Evolutionary conservation across 1,140 invertebrate genomes (phyloP).

Genomic region (Ostrea edulis): DNA sequence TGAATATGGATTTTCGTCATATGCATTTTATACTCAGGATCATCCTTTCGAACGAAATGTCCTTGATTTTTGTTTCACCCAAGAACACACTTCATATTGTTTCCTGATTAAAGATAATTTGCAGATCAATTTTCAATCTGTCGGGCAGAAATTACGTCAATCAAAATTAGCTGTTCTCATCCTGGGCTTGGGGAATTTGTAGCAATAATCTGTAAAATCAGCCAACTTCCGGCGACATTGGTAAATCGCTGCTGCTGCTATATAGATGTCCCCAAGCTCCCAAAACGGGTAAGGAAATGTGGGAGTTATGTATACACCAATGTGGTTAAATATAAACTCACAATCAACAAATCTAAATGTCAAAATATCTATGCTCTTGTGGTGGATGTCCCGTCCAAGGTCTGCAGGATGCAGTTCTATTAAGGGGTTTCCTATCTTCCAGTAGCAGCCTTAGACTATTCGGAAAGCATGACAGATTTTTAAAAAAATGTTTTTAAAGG

Average conservation of each 20-base stretch:
- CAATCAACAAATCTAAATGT: constrained; percentile 19
- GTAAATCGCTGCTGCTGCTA: neutral
- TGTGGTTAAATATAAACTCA: constrained; percentile 32
- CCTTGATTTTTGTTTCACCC: too few relatives aligned
- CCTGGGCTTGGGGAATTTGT: constrained; percentile 26
- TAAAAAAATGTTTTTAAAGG: too few relatives aligned
- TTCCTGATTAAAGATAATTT: constrained; percentile 18
- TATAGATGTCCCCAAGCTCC: neutral
- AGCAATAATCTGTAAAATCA: constrained; percentile 26
- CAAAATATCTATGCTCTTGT: neutral
- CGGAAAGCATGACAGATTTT: too few relatives aligned
- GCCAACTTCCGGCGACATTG: constrained; percentile 5
- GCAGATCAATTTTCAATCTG: constrained; percentile 7
- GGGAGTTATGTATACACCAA: neutral
- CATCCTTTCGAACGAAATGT: too few relatives aligned
- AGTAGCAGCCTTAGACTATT: neutral
- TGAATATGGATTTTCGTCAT: too few relatives aligned
- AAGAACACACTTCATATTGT: neutral
- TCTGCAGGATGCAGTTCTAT: neutral
- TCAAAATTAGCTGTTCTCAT: constrained; percentile 18
- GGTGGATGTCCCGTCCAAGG: neutral
- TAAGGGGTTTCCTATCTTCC: constrained; percentile 9
- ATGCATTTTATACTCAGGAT: too few relatives aligned
- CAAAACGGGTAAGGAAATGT: neutral
- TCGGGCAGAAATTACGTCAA: constrained; percentile 1